Evolutionary conservation across 2,113 vertebrate species (phyloP).

Genomic region (Hydropotes inermis): DNA sequence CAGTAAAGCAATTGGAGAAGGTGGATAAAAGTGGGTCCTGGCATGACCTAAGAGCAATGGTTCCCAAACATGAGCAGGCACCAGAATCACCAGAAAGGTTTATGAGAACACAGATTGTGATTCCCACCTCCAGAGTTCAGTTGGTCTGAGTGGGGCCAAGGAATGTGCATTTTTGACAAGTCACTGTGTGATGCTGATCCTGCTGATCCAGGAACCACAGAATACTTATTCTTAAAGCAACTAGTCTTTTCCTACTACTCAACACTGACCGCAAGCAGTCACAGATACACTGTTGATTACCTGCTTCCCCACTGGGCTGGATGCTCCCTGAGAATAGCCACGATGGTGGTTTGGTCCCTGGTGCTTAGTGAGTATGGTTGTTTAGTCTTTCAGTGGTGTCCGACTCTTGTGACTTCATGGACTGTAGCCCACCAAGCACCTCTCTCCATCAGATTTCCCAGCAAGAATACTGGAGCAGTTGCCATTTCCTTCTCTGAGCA

Average conservation of each 20-base stretch:
- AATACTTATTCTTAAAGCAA: neutral
- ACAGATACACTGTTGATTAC: accelerated
- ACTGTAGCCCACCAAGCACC: neutral
- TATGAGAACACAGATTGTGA: neutral
- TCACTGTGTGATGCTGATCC: too few species aligned
- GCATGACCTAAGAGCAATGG: too few species aligned
- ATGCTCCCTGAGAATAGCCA: neutral
- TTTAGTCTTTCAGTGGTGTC: neutral
- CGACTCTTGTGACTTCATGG: neutral
- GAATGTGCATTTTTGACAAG: neutral
- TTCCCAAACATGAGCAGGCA: neutral
- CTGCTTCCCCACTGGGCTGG: neutral
- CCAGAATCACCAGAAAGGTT: neutral
- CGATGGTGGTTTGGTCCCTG: neutral
- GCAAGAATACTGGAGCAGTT: neutral
- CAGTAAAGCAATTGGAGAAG: neutral
- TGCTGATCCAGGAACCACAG: too few species aligned
- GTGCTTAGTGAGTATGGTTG: neutral
- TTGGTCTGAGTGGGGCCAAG: neutral
- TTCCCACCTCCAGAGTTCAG: too few species aligned
- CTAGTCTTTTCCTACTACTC: neutral
- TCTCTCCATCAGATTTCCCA: neutral
- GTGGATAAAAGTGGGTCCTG: neutral
- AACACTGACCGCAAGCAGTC: neutral
- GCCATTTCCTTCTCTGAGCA: neutral